phyloP scores from a whole-genome alignment of 23 tunicate species.

The Styela plicata region DNA sequence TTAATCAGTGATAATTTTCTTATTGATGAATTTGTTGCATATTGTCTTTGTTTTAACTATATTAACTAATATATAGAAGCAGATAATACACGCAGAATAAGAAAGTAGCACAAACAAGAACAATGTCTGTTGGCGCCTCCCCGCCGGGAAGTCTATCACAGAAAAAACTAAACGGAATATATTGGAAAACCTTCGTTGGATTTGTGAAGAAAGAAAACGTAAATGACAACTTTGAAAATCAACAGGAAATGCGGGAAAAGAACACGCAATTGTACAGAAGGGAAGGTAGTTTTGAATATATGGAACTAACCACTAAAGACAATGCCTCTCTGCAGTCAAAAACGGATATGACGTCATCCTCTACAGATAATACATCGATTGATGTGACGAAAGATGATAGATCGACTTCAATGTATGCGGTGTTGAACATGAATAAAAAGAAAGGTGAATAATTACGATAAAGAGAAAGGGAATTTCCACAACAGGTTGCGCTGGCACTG shows the following conservation, averaged over 20 bases:
- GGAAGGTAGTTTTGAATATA: slow-evolving; percentile 31
- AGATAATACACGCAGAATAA: too few species aligned
- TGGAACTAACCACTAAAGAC: slow-evolving; percentile 29
- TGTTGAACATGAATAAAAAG: slow-evolving; percentile 13
- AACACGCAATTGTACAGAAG: background rate
- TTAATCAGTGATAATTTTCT: too few species aligned
- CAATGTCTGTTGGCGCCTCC: background rate
- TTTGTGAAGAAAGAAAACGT: background rate
- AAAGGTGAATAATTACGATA: background rate
- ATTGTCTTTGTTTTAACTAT: too few species aligned
- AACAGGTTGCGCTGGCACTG: too few species aligned
- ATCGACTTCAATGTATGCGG: slow-evolving; percentile 25
- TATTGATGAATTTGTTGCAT: too few species aligned
- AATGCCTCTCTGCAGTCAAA: slow-evolving; percentile 1
- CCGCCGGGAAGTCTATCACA: background rate
- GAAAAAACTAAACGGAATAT: slow-evolving; percentile 22
- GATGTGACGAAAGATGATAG: slow-evolving; percentile 20
- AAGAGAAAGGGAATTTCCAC: background rate
- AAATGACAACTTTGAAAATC: background rate
- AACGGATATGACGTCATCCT: background rate
- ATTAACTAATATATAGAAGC: too few species aligned
- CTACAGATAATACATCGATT: slow-evolving; percentile 3
- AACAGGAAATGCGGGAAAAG: background rate
- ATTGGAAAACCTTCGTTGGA: slow-evolving; percentile 31
- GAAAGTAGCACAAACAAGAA: too few species aligned